Evolutionary conservation across 2,888 invertebrate genomes (phyloP).

Genomic region (Crepidodera aurea): DNA sequence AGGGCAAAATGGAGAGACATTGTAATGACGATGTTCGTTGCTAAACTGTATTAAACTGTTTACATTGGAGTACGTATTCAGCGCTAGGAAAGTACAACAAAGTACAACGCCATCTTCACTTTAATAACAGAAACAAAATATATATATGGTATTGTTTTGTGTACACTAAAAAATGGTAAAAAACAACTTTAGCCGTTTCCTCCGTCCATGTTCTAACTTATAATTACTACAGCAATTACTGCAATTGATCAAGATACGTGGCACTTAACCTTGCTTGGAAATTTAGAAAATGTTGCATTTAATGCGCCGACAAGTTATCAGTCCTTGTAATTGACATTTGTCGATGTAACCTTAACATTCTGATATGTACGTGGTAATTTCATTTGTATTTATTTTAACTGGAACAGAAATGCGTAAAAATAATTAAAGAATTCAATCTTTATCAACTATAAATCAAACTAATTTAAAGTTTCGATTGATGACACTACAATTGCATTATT

Average conservation of each 20-base stretch:
- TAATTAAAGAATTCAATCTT: not conserved
- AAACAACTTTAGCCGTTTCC: no score
- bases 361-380: slow-evolving; percentile 20
- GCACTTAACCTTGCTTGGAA: slow-evolving; percentile 37
- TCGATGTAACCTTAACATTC: slow-evolving; percentile 39
- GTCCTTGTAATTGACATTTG: slow-evolving; percentile 40
- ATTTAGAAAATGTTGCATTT: slow-evolving; percentile 29
- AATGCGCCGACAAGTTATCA: slow-evolving; percentile 15
- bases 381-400: not conserved
- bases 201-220: slow-evolving; percentile 5
- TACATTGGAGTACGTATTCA: no score
- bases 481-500: no score
- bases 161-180: no score
- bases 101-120: no score
- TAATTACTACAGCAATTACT: slow-evolving; percentile 29
- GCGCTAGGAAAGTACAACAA: no score
- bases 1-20: no score
- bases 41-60: no score
- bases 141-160: not conserved
- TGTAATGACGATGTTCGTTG: no score
- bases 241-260: slow-evolving; percentile 34
- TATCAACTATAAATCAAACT: not conserved
- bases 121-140: no score
- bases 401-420: not conserved
- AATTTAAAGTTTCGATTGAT: not conserved